Evolutionary conservation across 2,797 vertebrate species (phyloP), one percentile per base, ranked within the genome.

Genomic region (Rhinoraja longicauda): DNA sequence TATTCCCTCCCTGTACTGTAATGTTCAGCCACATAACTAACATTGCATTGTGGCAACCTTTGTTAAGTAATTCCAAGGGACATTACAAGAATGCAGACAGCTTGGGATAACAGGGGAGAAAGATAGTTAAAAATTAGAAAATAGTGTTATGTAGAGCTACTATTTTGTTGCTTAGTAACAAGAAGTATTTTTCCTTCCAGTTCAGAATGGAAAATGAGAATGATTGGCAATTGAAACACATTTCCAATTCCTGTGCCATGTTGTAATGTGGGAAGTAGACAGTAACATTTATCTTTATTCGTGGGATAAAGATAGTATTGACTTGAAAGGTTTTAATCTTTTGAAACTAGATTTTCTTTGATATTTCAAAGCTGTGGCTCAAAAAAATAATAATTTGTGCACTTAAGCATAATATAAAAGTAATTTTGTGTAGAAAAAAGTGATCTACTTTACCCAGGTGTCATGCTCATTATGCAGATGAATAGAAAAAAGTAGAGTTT

Each of bases 151-250:
- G 84, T 62, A n/a, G n/a, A 64, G 29, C 59, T 36, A 8, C n/a
- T 64, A 88, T 32, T 88, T 36, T 9, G 59, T 88, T 88, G 62
- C 53, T 36, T 67, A 21, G 59, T 21, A 88, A 88, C 84, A 67
- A 64, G 17, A 36, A 88, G 36, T 88, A 88, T 88, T 88, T 88
- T 64, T 88, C n/a, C 36, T 67, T 88, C n/a, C 59, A 64, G 17
- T 67, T 88, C 26, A 29, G 6, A 88, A 67, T 88, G n/a, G 62
- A 67, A 88, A 67, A 8, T 21, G n/a, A 64, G 84, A 32, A 36
- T 88, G n/a, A 64, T n/a, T 67, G 62, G 5, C 84, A 67, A 21
- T 32, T 88, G 84, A 67, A 67, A 67, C 59, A 19, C 57, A 2
- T 62, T 88, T 64, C 26, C 59, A 67, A 67, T 88, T 88, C n/a